Conservation (phyloP, 2,797 vertebrate species). For the Eupleurogrammus muticus region DNA sequence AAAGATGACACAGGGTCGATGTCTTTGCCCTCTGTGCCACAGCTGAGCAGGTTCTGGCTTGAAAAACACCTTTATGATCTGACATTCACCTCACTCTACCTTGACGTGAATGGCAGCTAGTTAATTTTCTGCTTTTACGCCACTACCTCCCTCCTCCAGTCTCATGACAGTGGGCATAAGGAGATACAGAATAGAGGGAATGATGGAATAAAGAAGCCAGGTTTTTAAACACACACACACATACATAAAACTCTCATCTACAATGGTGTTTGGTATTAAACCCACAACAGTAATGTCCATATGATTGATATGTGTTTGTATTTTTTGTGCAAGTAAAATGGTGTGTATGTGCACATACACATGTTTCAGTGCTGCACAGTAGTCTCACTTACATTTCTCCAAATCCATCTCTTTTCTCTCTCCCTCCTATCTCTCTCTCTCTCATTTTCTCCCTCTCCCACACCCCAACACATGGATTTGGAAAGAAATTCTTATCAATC, state of each 20-base stretch:
- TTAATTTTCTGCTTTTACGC: slow-evolving; percentile 9
- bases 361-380: slow-evolving; percentile 3
- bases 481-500: slow-evolving; percentile 34
- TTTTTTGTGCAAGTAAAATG: slow-evolving; percentile 8
- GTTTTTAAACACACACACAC: slow-evolving; percentile 36
- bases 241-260: slow-evolving; percentile 14
- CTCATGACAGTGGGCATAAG: neutral
- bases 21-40: neutral
- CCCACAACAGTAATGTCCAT: slow-evolving; percentile 1
- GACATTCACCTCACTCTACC: neutral
- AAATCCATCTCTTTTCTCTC: slow-evolving; percentile 9
- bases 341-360: slow-evolving; percentile 4
- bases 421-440: slow-evolving; percentile 10
- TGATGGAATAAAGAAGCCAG: slow-evolving; percentile 20
- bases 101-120: slow-evolving; percentile 1
- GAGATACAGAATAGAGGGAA: slow-evolving; percentile 14
- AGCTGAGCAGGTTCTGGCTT: neutral
- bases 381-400: slow-evolving; percentile 2
- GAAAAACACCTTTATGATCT: neutral
- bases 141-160: slow-evolving; percentile 3
- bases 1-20: slow-evolving; percentile 10
- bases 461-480: slow-evolving; percentile 30
- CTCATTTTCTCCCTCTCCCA: neutral
- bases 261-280: slow-evolving; percentile 19
- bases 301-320: slow-evolving; percentile 13